A percentile compares a stretch with the other conserved stretches of the same genome.
These are phyloP conservation scores for Lysandra coridon DNA, from an alignment of 2,888 invertebrate species.

Conservation along the genomic window DNA sequence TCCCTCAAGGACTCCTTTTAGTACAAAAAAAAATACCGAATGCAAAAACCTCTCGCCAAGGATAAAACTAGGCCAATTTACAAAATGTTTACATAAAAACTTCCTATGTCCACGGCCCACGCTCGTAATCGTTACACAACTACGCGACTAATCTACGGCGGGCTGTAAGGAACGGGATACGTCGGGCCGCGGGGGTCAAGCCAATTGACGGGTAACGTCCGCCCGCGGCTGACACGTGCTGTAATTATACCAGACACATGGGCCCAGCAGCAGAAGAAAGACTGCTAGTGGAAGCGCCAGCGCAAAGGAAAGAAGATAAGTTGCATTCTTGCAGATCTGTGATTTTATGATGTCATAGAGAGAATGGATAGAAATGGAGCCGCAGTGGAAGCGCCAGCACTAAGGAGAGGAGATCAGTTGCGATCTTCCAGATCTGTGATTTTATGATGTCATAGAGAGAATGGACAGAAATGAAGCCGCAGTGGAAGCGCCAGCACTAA, in stretches of 20 bases:
- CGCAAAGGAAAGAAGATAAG: neutral
- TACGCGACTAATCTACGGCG: neutral
- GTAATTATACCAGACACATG: slow-evolving; percentile 46
- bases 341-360: no score
- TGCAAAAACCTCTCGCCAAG: neutral
- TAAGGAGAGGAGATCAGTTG: neutral
- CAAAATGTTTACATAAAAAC: slow-evolving; percentile 27
- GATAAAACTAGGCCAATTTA: neutral
- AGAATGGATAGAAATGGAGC: no score
- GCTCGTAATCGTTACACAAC: slow-evolving; percentile 25
- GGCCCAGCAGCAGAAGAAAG: neutral
- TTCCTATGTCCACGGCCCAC: slow-evolving; percentile 4
- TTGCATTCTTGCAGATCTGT: neutral
- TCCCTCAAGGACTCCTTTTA: no score
- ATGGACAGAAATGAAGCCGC: no score
- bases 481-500: neutral
- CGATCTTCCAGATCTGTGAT: neutral
- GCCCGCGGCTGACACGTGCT: slow-evolving; percentile 64
- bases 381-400: neutral
- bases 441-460: no score
- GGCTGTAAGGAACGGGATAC: slow-evolving; percentile 57
- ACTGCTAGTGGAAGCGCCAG: neutral
- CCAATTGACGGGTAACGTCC: slow-evolving; percentile 75
- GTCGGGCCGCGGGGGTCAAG: slow-evolving; percentile 73
- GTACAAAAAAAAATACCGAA: neutral